Conservation (phyloP, 2,888 invertebrate genomes). For the Adela reaumurella region DNA sequence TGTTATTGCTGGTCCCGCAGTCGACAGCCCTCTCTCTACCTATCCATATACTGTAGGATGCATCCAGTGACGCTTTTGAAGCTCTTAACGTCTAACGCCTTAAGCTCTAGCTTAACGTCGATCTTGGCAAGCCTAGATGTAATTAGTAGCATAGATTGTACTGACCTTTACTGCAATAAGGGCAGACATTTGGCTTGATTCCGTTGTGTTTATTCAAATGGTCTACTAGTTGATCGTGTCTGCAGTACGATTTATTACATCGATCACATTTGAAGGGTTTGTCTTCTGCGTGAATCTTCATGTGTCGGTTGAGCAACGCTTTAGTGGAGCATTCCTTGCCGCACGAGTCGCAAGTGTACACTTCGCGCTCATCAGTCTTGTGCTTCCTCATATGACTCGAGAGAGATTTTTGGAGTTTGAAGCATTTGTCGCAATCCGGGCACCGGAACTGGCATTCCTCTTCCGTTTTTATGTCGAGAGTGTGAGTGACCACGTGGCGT, state of each 20-base stretch:
- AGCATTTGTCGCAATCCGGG: conserved; percentile 47
- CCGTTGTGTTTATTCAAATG: conserved; percentile 59
- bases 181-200: conserved; percentile 54
- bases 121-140: no score
- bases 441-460: conserved; percentile 30
- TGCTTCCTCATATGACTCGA: conserved; percentile 34
- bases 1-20: no score
- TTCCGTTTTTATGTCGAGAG: conserved; percentile 10
- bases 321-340: conserved; percentile 36
- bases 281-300: conserved; percentile 49
- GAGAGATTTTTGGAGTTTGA: conserved; percentile 47
- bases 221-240: conserved; percentile 52
- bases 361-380: conserved; percentile 9
- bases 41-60: no score
- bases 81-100: not conserved
- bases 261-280: conserved; percentile 50
- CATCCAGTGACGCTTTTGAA: no score
- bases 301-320: conserved; percentile 39
- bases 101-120: no score
- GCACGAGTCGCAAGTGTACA: conserved; percentile 43
- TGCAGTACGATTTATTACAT: conserved; percentile 55
- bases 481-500: conserved; percentile 21
- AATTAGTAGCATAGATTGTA: not conserved
- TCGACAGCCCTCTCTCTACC: not conserved
- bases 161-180: conserved; percentile 58